These are phyloP conservation scores for Betta splendens DNA, from an alignment of 2,797 vertebrate species.

Conservation along the genomic window DNA sequence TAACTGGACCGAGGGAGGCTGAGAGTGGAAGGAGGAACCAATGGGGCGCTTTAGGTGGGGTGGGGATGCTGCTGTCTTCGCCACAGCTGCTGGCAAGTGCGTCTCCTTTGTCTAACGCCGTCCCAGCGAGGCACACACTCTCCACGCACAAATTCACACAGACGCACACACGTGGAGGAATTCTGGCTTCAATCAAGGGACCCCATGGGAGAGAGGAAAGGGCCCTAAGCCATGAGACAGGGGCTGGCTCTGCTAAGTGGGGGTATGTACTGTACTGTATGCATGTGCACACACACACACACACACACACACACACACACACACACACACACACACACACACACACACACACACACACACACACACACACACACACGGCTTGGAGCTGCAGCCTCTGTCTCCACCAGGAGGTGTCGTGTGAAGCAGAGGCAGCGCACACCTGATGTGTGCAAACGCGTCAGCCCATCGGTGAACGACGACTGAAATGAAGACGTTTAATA, in stretches of 20 bases:
- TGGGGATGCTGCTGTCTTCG: slow-evolving; percentile 62
- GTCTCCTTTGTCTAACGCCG: slow-evolving; percentile 82
- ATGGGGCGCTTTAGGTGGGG: slow-evolving; percentile 73
- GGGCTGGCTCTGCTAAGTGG: slow-evolving; percentile 75
- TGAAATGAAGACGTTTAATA: too few species aligned
- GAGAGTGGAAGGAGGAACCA: slow-evolving; percentile 72
- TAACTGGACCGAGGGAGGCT: slow-evolving; percentile 70
- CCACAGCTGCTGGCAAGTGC: slow-evolving; percentile 81
- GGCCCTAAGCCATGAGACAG: slow-evolving; percentile 76
- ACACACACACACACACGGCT: slow-evolving; percentile 34
- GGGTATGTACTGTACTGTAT: slow-evolving; percentile 58
- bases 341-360: slow-evolving; percentile 17
- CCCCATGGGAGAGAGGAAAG: slow-evolving; percentile 71
- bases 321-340: slow-evolving; percentile 36
- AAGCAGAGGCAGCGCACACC: slow-evolving; percentile 22
- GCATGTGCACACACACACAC: slow-evolving; percentile 19
- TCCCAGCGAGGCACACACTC: slow-evolving; percentile 60
- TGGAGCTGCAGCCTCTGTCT: slow-evolving; percentile 58
- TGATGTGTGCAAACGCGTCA: neutral
- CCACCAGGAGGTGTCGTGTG: slow-evolving; percentile 71
- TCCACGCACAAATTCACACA: slow-evolving; percentile 37
- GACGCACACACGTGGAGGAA: slow-evolving; percentile 78
- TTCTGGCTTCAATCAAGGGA: slow-evolving; percentile 78
- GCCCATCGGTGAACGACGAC: too few species aligned
- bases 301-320: slow-evolving; percentile 41